Base-by-base conservation (phyloP, 2,797 vertebrate species). In the Myripristis murdjan region DNA sequence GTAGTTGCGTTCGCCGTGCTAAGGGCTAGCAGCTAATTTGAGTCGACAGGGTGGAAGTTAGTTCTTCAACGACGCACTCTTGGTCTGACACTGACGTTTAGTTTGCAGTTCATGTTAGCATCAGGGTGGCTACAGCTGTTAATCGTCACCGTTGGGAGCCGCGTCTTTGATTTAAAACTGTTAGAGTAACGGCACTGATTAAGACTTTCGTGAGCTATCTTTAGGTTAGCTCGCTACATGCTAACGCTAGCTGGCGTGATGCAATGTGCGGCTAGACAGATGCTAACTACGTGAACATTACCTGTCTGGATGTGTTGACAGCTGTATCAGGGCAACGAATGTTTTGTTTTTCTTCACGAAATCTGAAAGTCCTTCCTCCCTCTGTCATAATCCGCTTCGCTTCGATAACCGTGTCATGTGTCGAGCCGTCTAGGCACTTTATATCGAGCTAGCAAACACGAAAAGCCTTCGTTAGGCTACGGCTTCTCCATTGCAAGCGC, bases 341-440 rank as follows among this genome's bases (percentile, higher is more conserved):
- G 65, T 66, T 75, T 61, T 6, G 63, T 64, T 85, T 71, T 79
- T 56, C 65, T 80, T 51, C 65, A 58, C 48, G 37, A 73, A 62
- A 70, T 24, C 63, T 47, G 22, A 33, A 60, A 66, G 37, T 56
- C 23, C 43, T 65, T 80, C 28, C 46, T 20, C 70, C 37, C 20
- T 70, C 73, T 70, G 80, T 90, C 87, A 93, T 92, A 91, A 85
- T 91, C 79, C 70, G 72, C 39, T 72, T 3, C 6, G 70, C 67
- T 31, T 47, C 4, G 12, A 70, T 56, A 39, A 60, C 54, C 64
- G 14, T 20, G 41, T 67, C 63, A 49, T 54, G 10, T 10, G 31
- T 47, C 51, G 2, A 71, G 22, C 12, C 41, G 56, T 37, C 18
- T 11, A 2, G 9, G 33, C 37, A 47, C 39, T 68, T 52, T 43